Percentiles rank a stretch among this genome's conserved stretches.
Evolutionary conservation across 2,888 invertebrate species (phyloP).

Genomic region (Thelaira solivaga): DNA sequence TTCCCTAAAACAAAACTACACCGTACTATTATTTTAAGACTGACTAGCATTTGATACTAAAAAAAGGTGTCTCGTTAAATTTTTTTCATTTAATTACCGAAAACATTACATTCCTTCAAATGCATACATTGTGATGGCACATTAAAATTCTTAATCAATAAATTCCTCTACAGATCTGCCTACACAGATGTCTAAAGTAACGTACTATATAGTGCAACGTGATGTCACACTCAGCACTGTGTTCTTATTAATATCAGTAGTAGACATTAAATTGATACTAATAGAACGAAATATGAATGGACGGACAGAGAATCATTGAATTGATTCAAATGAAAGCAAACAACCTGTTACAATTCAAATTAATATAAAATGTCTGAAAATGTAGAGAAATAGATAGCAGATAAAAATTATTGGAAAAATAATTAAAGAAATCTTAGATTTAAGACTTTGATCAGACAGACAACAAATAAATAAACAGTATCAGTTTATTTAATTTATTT

Average conservation of each 20-base stretch:
- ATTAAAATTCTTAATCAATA: background rate
- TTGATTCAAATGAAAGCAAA: background rate
- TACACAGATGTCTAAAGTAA: background rate
- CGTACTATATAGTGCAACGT: background rate
- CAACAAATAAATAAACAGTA: background rate
- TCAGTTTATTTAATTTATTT: too few relatives aligned
- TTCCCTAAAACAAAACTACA: too few relatives aligned
- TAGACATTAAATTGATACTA: slow-evolving; percentile 13
- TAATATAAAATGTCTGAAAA: background rate
- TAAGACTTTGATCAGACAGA: background rate
- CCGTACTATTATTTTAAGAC: too few relatives aligned
- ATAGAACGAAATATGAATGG: background rate
- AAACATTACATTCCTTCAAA: too few relatives aligned
- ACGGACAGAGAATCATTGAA: background rate
- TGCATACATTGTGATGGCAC: background rate
- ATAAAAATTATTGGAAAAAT: background rate
- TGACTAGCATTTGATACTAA: too few relatives aligned
- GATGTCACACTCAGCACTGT: background rate
- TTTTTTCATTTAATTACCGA: too few relatives aligned
- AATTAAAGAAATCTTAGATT: background rate
- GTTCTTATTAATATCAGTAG: background rate
- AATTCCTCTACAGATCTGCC: background rate
- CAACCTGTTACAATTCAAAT: slow-evolving; percentile 7
- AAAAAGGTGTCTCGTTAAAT: too few relatives aligned
- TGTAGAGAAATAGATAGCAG: background rate